Conservation (phyloP, 2,113 vertebrate genomes). For the Morphnarchus princeps region DNA sequence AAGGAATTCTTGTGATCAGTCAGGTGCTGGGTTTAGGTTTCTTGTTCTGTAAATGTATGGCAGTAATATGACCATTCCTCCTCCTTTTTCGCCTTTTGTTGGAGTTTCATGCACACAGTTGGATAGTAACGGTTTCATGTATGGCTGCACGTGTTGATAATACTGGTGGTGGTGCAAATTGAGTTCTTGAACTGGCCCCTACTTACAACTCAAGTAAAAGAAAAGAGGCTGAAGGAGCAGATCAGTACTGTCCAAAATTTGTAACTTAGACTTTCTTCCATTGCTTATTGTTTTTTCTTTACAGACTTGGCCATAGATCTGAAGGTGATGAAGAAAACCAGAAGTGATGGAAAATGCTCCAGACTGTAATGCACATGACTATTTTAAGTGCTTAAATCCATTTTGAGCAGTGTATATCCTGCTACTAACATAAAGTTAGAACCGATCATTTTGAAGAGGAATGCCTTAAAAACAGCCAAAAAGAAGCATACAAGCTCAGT, state of each 20-base stretch:
- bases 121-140: neutral
- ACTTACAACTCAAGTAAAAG: neutral
- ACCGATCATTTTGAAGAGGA: slow-evolving; percentile 8
- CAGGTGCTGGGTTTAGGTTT: neutral
- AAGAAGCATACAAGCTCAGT: neutral
- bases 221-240: neutral
- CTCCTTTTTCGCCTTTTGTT: neutral
- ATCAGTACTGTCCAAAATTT: neutral
- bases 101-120: neutral
- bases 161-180: neutral
- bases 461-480: slow-evolving; percentile 53
- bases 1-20: neutral
- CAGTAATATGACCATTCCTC: neutral
- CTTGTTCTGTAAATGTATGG: neutral
- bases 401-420: slow-evolving; percentile 13
- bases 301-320: neutral
- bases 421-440: neutral
- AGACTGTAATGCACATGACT: neutral
- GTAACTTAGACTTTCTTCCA: neutral
- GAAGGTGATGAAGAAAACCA: neutral
- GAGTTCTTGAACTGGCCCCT: neutral
- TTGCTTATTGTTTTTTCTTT: neutral
- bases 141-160: neutral
- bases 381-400: slow-evolving; percentile 10
- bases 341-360: neutral